Evolutionary conservation across 2,113 vertebrate genomes (phyloP).

Genomic region (Scartelaos histophorus): DNA sequence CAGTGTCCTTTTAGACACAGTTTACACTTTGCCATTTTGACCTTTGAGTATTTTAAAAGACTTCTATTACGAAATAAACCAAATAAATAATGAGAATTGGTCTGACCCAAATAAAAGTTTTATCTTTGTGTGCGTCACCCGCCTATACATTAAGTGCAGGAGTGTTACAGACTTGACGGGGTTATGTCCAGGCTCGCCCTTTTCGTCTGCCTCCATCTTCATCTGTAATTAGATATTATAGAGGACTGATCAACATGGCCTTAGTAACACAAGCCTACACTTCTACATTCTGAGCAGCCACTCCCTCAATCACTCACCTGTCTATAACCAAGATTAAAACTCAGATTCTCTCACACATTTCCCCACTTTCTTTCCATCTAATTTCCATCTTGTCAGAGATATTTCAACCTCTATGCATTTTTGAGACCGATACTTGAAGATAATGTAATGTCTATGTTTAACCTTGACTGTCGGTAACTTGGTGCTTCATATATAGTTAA

Average conservation of each 20-base stretch:
- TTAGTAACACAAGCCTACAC: constrained; percentile 58
- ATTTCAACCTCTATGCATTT: constrained; percentile 16
- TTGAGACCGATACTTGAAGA: constrained; percentile 8
- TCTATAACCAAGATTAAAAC: constrained; percentile 28
- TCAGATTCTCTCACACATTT: neutral
- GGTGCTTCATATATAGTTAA: constrained; percentile 62
- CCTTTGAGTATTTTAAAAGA: constrained; percentile 29
- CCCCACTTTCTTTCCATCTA: neutral
- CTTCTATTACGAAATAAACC: constrained; percentile 48
- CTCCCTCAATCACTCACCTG: constrained; percentile 18
- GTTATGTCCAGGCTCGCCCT: neutral
- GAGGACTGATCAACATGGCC: constrained; percentile 35
- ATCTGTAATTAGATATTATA: constrained; percentile 69
- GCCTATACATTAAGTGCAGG: constrained; percentile 31
- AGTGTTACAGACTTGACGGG: constrained; percentile 2
- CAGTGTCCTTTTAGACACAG: constrained; percentile 26
- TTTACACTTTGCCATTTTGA: constrained; percentile 33
- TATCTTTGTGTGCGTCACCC: constrained; percentile 34
- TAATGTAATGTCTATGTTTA: constrained; percentile 43
- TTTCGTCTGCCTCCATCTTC: constrained; percentile 26
- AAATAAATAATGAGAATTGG: constrained; percentile 68
- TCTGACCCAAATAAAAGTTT: constrained; percentile 51
- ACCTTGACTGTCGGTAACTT: constrained; percentile 9
- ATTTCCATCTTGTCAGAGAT: constrained; percentile 11
- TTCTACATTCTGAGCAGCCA: constrained; percentile 34